Percentiles rank a stretch among this genome's conserved stretches.
These are phyloP conservation scores for Glaucidium brasilianum DNA, from an alignment of 2,113 vertebrate species.

Conservation along the genomic window DNA sequence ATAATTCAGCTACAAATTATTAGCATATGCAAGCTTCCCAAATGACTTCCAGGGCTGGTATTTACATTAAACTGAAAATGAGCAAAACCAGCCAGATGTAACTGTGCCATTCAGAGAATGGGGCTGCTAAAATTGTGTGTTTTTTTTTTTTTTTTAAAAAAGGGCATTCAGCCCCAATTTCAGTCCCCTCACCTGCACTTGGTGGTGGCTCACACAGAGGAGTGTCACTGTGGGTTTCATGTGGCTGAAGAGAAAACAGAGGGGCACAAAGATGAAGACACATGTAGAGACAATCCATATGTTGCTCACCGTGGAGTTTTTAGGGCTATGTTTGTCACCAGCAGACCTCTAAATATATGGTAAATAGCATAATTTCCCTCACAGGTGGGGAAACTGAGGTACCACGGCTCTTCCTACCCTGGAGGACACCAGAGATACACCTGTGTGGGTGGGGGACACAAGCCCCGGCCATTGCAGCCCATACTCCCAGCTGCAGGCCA, in stretches of 20 bases:
- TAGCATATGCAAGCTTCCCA: conserved; percentile 47
- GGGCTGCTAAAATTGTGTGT: too few relatives aligned
- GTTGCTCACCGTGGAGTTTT: neutral
- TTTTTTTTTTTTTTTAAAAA: neutral
- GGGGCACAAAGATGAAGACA: neutral
- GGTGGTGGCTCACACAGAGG: neutral
- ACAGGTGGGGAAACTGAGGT: neutral
- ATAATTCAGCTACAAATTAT: conserved; percentile 47
- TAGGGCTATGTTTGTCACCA: neutral
- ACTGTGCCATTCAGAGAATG: neutral
- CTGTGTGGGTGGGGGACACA: neutral
- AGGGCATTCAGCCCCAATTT: neutral
- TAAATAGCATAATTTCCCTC: neutral
- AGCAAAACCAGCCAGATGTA: conserved; percentile 58
- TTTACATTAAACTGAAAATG: conserved; percentile 71
- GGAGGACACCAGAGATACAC: neutral
- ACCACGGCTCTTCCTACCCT: neutral
- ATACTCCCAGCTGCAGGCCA: neutral
- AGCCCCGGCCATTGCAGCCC: neutral
- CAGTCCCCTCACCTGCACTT: neutral
- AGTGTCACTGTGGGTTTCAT: neutral
- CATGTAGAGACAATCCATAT: neutral
- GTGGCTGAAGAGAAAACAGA: neutral
- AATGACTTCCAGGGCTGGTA: conserved; percentile 36
- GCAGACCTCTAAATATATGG: neutral